Evolutionary conservation across 2,888 invertebrate genomes (phyloP), one percentile per base, ranked within the genome.

Genomic region (Creontiades dilutus): DNA sequence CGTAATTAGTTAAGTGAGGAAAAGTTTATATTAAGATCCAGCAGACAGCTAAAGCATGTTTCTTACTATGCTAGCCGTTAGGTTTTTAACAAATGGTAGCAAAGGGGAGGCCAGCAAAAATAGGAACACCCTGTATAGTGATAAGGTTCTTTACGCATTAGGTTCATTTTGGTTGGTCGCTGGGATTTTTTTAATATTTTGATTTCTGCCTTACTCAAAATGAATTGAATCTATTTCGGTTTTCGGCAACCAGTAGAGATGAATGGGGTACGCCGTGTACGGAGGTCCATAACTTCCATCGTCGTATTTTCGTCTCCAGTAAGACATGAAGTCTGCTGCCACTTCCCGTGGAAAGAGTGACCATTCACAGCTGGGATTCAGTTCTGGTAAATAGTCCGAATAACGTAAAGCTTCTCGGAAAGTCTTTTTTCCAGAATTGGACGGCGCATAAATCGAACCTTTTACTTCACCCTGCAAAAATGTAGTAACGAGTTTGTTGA

Each of bases 391-490:
- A 27, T 52, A 82, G 23, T 52, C n/a, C 14, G 82, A 82, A 82
- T 82, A 23, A 13, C 12, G 16, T 13, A 82, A 23, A 13, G 82
- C 47, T 52, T 82, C 52, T 19, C 52, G n/a, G 48, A 82, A 52
- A 3, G n/a, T 52, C 19, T 82, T 52, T 14, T 5, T 19, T 11
- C 82, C 82, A 11, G 23, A 82, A 23, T 19, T 13, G 13, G 82
- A 52, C 23, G 52, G 47, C 7, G 82, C 82, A 14, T 82, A 82
- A 27, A 82, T 82, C 7, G 82, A 82, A 28, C 48, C 82, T 52
- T 52, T 47, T 19, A 52, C 23, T 82, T 82, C 48, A 23, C 82
- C 82, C 82, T 82, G 82, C 11, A 52, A 82, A 82, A 57, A n/a
- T 19, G n/a, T 57, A 2, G 37, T 37, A 37, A 37, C 37, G 37